A percentile compares a stretch with the other conserved stretches of the same genome.
Evolutionary conservation across 2,888 invertebrate species (phyloP).

Genomic region (Trypoxylon attenuatum): DNA sequence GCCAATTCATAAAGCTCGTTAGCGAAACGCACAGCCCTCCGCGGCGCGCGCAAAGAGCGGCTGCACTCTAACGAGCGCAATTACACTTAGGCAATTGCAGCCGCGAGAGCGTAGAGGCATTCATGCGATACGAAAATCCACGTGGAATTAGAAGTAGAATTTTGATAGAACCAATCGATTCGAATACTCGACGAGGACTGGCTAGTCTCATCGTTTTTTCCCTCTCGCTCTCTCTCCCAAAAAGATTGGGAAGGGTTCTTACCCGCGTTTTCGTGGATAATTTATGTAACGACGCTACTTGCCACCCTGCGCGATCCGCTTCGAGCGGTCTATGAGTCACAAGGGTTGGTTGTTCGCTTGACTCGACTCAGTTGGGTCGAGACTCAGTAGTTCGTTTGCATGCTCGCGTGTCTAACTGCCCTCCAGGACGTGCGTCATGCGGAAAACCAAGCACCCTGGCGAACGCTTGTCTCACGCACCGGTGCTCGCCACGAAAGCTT

Average conservation of each 20-base stretch:
- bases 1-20: background rate
- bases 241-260: background rate
- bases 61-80: constrained; percentile 22
- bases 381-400: constrained; percentile 55
- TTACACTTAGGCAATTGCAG: constrained; percentile 34
- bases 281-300: constrained; percentile 32
- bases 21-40: background rate
- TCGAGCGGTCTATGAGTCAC: background rate
- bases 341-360: no score
- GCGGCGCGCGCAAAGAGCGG: constrained; percentile 8
- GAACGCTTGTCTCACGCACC: constrained; percentile 11
- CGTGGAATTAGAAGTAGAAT: constrained; percentile 32
- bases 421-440: constrained; percentile 51
- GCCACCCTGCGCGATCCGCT: constrained; percentile 24
- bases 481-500: background rate
- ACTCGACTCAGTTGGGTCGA: constrained; percentile 49
- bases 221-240: background rate
- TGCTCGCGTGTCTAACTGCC: constrained; percentile 53
- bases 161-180: constrained; percentile 36
- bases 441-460: constrained; percentile 27
- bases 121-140: constrained; percentile 47
- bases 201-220: background rate
- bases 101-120: constrained; percentile 18
- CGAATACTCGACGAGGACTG: background rate
- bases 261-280: constrained; percentile 38